Base-by-base conservation (phyloP, 2,113 vertebrate species). In the Boulengeromyrus knoepffleri region DNA sequence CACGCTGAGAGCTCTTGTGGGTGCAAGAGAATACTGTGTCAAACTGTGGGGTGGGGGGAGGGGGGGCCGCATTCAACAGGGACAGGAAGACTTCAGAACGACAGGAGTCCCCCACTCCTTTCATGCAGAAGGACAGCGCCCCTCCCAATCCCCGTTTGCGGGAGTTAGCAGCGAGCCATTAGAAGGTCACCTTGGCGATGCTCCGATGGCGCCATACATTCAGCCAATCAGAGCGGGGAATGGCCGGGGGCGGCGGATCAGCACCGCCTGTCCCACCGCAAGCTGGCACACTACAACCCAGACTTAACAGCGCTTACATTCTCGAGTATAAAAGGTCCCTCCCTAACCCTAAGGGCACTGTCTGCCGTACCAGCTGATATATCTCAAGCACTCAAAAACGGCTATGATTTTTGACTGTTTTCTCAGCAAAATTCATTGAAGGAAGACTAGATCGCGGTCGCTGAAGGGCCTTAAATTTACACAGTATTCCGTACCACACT, bases 1-100 rank as follows among this genome's bases (percentile, higher is more conserved):
- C 47, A 39, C 8, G 19, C 47, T 39, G 93, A 94, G 93, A 93
- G 93, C 93, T 93, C 36, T 27, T 21, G 27, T 27, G 85, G 45
- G 27, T 70, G n/a, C 62, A 70, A 31, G n/a, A 45, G 17, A 39
- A 36, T 83, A 27, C 70, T 53, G 27, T 50, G 27, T 49, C 21
- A 89, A 27, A 50, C 7, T 77, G 62, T 27, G 58, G n/a, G 39
- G 31, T 31, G 31, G 31, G 31, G 19, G 39, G 9, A 42, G 87
- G 87, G 0, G 42, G 21, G 42, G 39, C 47, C 2, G n/a, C n/a
- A 31, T 52, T 27, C 31, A 53, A n/a, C 8, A 47, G 85, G 49
- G 36, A 42, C 52, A 58, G 88, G 58, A 58, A 58, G 89, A 84
- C 31, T 52, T 31, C 21, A 56, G 10, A 84, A 24, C 21, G 21